Conservation (phyloP, 1,140 invertebrate species). For the Asbolus verrucosus region DNA sequence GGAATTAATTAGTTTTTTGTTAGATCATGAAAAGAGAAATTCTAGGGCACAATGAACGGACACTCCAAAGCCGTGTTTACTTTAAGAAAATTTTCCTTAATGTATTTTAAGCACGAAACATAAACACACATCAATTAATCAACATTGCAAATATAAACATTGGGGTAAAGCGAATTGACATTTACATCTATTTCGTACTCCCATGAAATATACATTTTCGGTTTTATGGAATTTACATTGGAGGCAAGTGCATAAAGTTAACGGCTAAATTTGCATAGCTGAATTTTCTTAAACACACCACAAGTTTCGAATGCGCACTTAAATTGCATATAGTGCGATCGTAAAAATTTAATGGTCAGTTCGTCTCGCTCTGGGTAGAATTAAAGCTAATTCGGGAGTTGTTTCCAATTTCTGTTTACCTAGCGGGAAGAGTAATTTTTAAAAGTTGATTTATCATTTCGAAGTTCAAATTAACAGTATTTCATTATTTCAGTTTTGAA, state of each 20-base stretch:
- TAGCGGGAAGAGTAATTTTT: no score
- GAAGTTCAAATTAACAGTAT: neutral
- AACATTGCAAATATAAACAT: constrained; percentile 38
- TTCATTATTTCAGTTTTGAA: neutral
- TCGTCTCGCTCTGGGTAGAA: no score
- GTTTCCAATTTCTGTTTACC: neutral
- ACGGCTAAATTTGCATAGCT: constrained; percentile 17
- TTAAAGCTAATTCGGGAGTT: no score
- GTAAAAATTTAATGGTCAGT: constrained; percentile 25
- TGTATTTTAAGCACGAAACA: constrained; percentile 38
- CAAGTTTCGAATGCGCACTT: constrained; percentile 1
- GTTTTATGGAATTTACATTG: constrained; percentile 37
- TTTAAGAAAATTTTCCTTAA: constrained; percentile 33
- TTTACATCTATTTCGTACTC: constrained; percentile 28
- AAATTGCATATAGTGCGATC: neutral
- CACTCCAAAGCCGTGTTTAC: constrained; percentile 13
- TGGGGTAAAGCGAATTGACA: constrained; percentile 20
- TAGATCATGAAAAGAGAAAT: neutral
- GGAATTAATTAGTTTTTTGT: neutral
- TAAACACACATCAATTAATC: constrained; percentile 37
- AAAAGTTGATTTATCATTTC: neutral
- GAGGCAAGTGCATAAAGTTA: constrained; percentile 30
- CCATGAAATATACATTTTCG: constrained; percentile 38
- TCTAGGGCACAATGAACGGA: constrained; percentile 8
- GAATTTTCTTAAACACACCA: neutral